Conservation (phyloP, 2,888 invertebrate genomes). For the Lamellibrachia satsuma region DNA sequence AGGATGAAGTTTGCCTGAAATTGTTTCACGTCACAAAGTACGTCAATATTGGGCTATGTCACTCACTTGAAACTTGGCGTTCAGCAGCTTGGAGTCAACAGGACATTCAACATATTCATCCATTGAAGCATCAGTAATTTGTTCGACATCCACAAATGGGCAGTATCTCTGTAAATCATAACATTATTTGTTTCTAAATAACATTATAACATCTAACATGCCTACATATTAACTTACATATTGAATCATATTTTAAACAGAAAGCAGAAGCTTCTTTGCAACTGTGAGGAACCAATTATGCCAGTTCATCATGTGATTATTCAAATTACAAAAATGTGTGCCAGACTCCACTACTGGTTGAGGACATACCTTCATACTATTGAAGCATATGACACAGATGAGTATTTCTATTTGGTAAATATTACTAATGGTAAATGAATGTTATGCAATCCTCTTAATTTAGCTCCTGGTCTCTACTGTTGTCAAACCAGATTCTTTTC, state of each 20-base stretch:
- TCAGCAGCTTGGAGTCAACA: neutral
- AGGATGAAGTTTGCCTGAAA: neutral
- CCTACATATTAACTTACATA: neutral
- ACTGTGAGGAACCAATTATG: neutral
- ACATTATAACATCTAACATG: neutral
- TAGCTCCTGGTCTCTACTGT: too few relatives aligned
- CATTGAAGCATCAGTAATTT: neutral
- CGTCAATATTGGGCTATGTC: neutral
- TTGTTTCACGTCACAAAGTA: neutral
- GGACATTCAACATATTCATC: slow-evolving; percentile 12
- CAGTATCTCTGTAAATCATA: neutral
- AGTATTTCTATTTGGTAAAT: too few relatives aligned
- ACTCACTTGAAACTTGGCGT: slow-evolving; percentile 7
- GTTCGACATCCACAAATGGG: slow-evolving; percentile 17
- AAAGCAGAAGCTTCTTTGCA: too few relatives aligned
- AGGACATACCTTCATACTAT: too few relatives aligned
- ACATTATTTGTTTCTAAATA: neutral
- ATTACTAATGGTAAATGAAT: too few relatives aligned
- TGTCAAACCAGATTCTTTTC: too few relatives aligned
- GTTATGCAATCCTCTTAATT: too few relatives aligned
- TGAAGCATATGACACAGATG: too few relatives aligned
- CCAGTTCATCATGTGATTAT: neutral
- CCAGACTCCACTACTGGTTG: neutral
- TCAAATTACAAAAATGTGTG: neutral
- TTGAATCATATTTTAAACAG: too few relatives aligned